These are phyloP conservation scores for Nasonia giraulti DNA, from an alignment of 1,140 invertebrate genomes.

Conservation along the genomic window DNA sequence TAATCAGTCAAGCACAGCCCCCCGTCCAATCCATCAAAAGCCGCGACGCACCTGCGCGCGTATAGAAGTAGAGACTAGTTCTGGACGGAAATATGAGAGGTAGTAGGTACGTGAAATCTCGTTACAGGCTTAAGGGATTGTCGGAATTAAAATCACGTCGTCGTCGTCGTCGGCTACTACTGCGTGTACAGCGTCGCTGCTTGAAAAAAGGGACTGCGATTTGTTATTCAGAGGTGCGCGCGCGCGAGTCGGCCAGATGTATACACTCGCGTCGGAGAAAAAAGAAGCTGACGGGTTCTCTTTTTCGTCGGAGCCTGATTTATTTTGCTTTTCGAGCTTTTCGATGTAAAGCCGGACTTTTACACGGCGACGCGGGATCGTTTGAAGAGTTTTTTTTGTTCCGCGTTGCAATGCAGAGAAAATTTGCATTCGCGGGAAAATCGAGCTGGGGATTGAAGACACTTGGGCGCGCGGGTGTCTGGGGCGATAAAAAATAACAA, in stretches of 20 bases:
- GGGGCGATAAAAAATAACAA: slow-evolving; percentile 67
- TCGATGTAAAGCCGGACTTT: background rate
- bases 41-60: slow-evolving; percentile 16
- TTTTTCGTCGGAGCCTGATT: slow-evolving; percentile 25
- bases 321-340: slow-evolving; percentile 41
- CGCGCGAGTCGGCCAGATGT: background rate
- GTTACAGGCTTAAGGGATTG: slow-evolving; percentile 67
- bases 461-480: background rate
- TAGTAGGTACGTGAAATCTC: slow-evolving; percentile 58
- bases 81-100: slow-evolving; percentile 17
- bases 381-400: background rate
- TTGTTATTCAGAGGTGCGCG: slow-evolving; percentile 15
- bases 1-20: slow-evolving; percentile 31
- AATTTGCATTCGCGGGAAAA: no score
- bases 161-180: slow-evolving; percentile 53
- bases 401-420: background rate
- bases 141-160: slow-evolving; percentile 64
- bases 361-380: background rate
- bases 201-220: background rate
- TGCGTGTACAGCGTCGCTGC: background rate
- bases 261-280: background rate
- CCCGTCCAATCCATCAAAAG: slow-evolving; percentile 44
- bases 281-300: background rate
- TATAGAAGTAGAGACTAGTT: slow-evolving; percentile 39
- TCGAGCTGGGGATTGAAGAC: background rate